A percentile compares a stretch with the other conserved stretches of the same genome.
Conservation (phyloP, 2,888 invertebrate genomes). For the Leptopilina myrica region DNA sequence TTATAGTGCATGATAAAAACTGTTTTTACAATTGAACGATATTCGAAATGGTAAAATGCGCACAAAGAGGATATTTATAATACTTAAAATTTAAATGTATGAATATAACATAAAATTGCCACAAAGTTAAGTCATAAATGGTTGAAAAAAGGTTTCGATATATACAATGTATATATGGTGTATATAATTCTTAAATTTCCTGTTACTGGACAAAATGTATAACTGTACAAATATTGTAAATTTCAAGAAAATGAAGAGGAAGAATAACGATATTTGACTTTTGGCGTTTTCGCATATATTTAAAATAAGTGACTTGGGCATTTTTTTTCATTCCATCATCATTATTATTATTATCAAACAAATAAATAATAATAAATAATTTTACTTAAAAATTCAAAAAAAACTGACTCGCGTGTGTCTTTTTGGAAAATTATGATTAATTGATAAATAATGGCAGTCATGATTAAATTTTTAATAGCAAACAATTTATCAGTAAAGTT, state of each 20-base stretch:
- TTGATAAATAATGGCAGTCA: too few relatives aligned
- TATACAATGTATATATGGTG: background rate
- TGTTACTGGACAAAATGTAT: background rate
- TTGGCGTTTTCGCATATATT: background rate
- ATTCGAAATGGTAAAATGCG: background rate
- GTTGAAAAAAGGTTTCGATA: background rate
- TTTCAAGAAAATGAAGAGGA: conserved; percentile 10
- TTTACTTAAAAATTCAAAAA: too few relatives aligned
- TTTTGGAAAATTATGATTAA: too few relatives aligned
- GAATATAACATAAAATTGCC: background rate
- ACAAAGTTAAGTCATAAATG: conserved; percentile 13
- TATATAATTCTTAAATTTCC: background rate
- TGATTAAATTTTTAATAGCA: too few relatives aligned
- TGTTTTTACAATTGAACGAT: conserved; percentile 13
- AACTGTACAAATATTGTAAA: conserved; percentile 16
- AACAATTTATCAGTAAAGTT: too few relatives aligned
- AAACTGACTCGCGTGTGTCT: too few relatives aligned
- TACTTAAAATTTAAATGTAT: conserved; percentile 15
- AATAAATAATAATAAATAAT: too few relatives aligned
- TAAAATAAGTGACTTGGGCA: conserved; percentile 5
- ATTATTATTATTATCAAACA: too few relatives aligned
- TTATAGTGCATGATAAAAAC: conserved; percentile 1
- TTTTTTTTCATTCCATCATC: background rate
- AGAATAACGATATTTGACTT: conserved; percentile 18
- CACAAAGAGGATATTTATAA: background rate